Evolutionary conservation across 2,888 invertebrate species (phyloP).

Genomic region (Adineta ricciae): DNA sequence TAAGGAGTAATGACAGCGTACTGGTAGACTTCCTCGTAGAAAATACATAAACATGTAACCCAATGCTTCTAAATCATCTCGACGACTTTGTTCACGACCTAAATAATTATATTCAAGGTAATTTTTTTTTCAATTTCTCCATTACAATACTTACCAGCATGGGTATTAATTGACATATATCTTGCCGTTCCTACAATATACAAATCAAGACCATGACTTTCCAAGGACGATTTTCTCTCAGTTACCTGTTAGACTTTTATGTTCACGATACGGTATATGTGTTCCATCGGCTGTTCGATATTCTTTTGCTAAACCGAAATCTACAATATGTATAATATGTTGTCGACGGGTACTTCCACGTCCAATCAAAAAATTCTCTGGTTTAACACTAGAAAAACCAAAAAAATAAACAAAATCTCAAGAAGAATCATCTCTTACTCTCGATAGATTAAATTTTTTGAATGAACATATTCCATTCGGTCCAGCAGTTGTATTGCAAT

Average conservation of each 20-base stretch:
- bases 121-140: neutral
- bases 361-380: slow-evolving; percentile 35
- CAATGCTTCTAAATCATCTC: slow-evolving; percentile 35
- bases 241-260: slow-evolving; percentile 35
- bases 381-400: slow-evolving; percentile 31
- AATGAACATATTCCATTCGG: slow-evolving; percentile 34
- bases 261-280: slow-evolving; percentile 35
- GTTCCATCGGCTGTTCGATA: slow-evolving; percentile 30
- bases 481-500: slow-evolving; percentile 30
- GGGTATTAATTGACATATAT: slow-evolving; percentile 36
- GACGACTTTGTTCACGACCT: slow-evolving; percentile 33
- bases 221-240: neutral
- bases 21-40: slow-evolving; percentile 34
- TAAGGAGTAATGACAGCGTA: neutral
- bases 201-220: neutral
- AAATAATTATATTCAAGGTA: neutral
- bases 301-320: slow-evolving; percentile 35
- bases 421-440: neutral
- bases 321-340: slow-evolving; percentile 34
- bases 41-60: slow-evolving; percentile 35
- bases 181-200: slow-evolving; percentile 33
- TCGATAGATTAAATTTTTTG: slow-evolving; percentile 25
- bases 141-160: neutral
- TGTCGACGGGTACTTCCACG: slow-evolving; percentile 30
- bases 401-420: neutral